phyloP scores from a whole-genome alignment of 2,797 vertebrate genomes.

The Phataginus tricuspis region DNA sequence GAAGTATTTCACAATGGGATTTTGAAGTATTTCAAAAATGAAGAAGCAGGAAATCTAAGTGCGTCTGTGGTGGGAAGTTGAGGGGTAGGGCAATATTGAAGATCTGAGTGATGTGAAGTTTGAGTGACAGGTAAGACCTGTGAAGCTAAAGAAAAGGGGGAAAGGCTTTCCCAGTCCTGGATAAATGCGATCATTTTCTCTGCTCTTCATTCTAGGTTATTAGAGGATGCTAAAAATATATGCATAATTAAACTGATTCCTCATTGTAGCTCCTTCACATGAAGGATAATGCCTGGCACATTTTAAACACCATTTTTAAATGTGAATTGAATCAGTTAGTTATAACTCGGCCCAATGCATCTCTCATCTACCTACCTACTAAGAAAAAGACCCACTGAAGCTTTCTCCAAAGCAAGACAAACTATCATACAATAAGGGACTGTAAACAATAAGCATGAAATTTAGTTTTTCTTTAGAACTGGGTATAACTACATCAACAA shows the following conservation, averaged over 20 bases:
- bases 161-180: not conserved
- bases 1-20: not conserved
- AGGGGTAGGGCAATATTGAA: not conserved
- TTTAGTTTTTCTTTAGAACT: not conserved
- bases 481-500: not conserved
- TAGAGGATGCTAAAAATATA: not conserved
- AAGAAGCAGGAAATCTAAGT: not conserved
- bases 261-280: not conserved
- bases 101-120: not conserved
- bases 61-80: not conserved
- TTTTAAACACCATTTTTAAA: conserved; percentile 3
- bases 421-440: not conserved
- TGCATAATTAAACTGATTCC: not conserved
- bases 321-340: not conserved
- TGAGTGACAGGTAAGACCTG: not conserved
- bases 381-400: not conserved
- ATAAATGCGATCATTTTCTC: not conserved
- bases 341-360: not conserved
- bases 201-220: not conserved
- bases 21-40: not conserved
- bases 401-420: conserved; percentile 19
- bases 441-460: not conserved
- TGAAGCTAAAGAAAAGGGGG: not conserved
- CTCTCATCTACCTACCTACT: not conserved
- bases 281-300: not conserved